Evolutionary conservation across 1,140 invertebrate genomes (phyloP).

Genomic region (Apis mellifera): DNA sequence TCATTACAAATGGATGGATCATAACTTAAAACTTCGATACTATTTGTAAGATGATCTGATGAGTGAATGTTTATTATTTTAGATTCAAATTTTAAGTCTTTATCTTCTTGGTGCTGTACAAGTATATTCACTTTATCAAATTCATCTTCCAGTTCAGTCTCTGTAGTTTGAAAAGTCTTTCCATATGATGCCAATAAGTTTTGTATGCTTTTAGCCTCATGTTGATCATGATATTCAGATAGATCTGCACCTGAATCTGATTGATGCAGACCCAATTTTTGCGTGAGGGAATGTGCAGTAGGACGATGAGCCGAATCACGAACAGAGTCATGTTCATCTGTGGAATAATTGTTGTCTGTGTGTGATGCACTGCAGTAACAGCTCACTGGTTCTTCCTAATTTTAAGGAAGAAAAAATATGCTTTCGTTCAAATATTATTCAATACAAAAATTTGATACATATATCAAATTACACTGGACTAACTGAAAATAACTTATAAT

Average conservation of each 20-base stretch:
- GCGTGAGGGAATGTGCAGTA: constrained; percentile 75
- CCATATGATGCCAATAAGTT: constrained; percentile 68
- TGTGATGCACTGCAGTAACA: constrained; percentile 87
- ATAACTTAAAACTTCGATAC: constrained; percentile 24
- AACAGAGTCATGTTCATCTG: constrained; percentile 85
- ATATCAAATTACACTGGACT: constrained; percentile 1
- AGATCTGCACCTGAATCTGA: constrained; percentile 86
- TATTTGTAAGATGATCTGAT: constrained; percentile 44
- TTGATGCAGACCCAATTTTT: constrained; percentile 81
- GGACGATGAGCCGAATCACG: constrained; percentile 78
- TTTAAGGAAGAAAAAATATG: constrained; percentile 50
- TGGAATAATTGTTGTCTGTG: constrained; percentile 85
- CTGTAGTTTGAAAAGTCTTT: constrained; percentile 64
- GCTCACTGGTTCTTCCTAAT: constrained; percentile 83
- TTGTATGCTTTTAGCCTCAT: constrained; percentile 74
- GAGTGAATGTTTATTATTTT: constrained; percentile 31
- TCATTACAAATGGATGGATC: constrained; percentile 37
- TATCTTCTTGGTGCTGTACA: constrained; percentile 36
- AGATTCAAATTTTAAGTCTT: constrained; percentile 6
- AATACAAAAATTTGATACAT: constrained; percentile 11
- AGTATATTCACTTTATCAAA: constrained; percentile 53
- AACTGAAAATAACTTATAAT: constrained; percentile 12
- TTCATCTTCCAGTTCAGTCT: constrained; percentile 55
- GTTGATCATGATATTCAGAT: constrained; percentile 79
- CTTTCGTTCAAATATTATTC: constrained; percentile 25